Conservation (phyloP, 2,797 vertebrate genomes). For the Sebastes nivosus region DNA sequence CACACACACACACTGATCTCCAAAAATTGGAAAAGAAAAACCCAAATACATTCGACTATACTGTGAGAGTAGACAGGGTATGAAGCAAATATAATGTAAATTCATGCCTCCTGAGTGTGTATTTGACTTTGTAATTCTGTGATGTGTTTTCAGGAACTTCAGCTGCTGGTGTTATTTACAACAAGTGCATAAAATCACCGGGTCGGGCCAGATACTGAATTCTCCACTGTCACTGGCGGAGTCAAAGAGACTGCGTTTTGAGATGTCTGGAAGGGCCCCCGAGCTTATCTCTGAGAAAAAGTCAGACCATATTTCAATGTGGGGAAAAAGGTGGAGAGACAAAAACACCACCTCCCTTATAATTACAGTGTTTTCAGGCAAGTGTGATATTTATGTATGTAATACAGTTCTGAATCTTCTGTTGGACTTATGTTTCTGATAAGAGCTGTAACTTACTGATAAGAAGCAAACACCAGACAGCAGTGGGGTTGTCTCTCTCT, state of each 20-base stretch:
- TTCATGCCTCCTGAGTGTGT: neutral
- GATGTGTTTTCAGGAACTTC: slow-evolving; percentile 37
- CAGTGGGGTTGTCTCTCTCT: neutral
- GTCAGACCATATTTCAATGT: neutral
- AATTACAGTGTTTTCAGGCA: slow-evolving; percentile 9
- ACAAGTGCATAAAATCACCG: slow-evolving; percentile 12
- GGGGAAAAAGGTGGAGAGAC: slow-evolving; percentile 2
- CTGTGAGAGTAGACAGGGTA: neutral
- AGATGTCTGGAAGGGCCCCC: slow-evolving; percentile 5
- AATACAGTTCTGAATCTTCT: slow-evolving; percentile 7
- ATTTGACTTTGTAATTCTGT: neutral
- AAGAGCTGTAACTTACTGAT: neutral
- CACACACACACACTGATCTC: neutral
- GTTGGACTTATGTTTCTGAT: neutral
- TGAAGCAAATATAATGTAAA: neutral
- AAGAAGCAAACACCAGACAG: neutral
- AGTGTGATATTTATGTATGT: slow-evolving; percentile 36
- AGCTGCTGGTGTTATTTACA: slow-evolving; percentile 40
- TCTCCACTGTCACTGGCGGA: slow-evolving; percentile 19
- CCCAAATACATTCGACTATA: neutral
- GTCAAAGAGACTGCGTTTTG: slow-evolving; percentile 15
- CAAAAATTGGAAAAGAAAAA: neutral
- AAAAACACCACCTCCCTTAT: slow-evolving; percentile 6
- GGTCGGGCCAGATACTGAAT: neutral
- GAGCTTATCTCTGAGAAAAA: slow-evolving; percentile 16